Evolutionary conservation across 1,140 invertebrate species (phyloP), one percentile per base, ranked within the genome.

Genomic region (Solenopsis invicta): DNA sequence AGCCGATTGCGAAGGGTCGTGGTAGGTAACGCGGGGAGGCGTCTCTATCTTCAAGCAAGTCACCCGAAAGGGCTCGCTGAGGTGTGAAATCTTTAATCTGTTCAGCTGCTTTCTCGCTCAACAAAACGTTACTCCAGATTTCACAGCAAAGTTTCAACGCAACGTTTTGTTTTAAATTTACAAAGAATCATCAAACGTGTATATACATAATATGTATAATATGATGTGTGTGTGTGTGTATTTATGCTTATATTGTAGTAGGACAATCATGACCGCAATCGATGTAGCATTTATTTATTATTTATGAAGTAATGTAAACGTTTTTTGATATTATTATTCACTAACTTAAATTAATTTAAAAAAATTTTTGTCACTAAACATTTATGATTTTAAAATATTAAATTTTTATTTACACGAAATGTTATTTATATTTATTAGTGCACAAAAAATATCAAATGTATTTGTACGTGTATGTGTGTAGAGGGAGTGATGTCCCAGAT

Each of bases 1-100:
- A 82, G 59, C 80, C 67, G 72, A 66, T 77, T 88, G 72, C 64
- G 52, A 34, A 89, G 84, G 85, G 88, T 52, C 75, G 61, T 61
- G 37, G 59, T 87, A 61, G 69, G 71, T 88, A 59, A n/a, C 29
- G 85, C 64, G 50, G 71, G 81, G 48, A 87, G 89, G 86, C 90
- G 89, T 94, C 93, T 94, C 92, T 94, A 94, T 94, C 93, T 93
- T 78, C 29, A 29, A 82, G 64, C 89, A 34, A 85, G 74, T 69
- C 92, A 91, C 78, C 81, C 89, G 78, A 87, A 74, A 34, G 56
- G n/a, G 29, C 21, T 59, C 13, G 76, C 48, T 18, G 62, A 75
- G 59, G 75, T 84, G 80, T 84, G 45, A 74, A 84, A 84, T 84
- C 80, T 84, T 84, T 84, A 84, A 84, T 84, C 80, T 61, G 37